Percentiles rank a stretch among this genome's conserved stretches.
These are phyloP conservation scores for Phyllotreta cruciferae DNA, from an alignment of 2,888 invertebrate species.

Conservation along the genomic window DNA sequence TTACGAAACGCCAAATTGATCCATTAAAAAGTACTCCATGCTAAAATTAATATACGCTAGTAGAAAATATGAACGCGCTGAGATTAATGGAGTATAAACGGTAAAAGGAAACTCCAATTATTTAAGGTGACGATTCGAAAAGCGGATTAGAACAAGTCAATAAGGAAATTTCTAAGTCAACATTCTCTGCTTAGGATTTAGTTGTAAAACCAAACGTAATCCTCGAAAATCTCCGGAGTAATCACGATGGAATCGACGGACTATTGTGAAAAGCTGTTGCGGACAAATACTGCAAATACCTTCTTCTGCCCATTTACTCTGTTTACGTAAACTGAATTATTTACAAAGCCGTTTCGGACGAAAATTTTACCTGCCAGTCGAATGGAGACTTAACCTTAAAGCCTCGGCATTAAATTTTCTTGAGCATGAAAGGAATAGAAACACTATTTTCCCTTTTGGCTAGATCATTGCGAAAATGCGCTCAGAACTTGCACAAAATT, in stretches of 20 bases:
- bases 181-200: conserved; percentile 35
- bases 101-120: conserved; percentile 19
- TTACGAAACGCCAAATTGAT: conserved; percentile 17
- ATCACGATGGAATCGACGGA: conserved; percentile 37
- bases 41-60: no score
- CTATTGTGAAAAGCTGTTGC: conserved; percentile 36
- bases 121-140: conserved; percentile 21
- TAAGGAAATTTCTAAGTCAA: conserved; percentile 34
- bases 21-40: no score
- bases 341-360: conserved; percentile 23
- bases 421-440: not conserved
- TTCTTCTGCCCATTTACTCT: conserved; percentile 32
- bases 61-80: no score
- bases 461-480: no score
- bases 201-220: conserved; percentile 36
- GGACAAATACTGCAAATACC: conserved; percentile 37
- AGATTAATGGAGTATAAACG: no score
- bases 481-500: no score
- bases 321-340: conserved; percentile 35
- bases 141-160: conserved; percentile 33
- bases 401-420: conserved; percentile 3
- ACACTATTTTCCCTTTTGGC: no score
- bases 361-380: conserved; percentile 18
- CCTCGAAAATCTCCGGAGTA: conserved; percentile 36
- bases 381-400: conserved; percentile 4